Percentiles rank a stretch among this genome's conserved stretches.
Evolutionary conservation across 2,797 vertebrate genomes (phyloP).

Genomic region (Semaprochilodus insignis): DNA sequence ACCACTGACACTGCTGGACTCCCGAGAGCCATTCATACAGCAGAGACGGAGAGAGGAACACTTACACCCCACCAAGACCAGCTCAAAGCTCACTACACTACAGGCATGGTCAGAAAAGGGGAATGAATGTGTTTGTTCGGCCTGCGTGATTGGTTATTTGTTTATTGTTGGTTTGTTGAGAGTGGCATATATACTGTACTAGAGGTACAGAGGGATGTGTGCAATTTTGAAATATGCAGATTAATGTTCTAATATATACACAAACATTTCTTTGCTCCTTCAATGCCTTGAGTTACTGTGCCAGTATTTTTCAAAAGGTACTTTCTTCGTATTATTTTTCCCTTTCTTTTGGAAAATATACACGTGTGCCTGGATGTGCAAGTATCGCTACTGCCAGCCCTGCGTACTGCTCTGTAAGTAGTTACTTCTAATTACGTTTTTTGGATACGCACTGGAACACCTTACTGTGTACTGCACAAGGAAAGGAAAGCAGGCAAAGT

Average conservation of each 20-base stretch:
- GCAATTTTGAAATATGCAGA: slow-evolving; percentile 71
- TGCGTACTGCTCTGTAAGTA: slow-evolving; percentile 55
- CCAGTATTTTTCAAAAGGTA: slow-evolving; percentile 68
- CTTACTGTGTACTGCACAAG: slow-evolving; percentile 17
- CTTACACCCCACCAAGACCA: slow-evolving; percentile 65
- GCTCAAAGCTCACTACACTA: slow-evolving; percentile 45
- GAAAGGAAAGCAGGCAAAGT: slow-evolving; percentile 1
- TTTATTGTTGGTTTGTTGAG: slow-evolving; percentile 63
- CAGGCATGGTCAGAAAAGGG: slow-evolving; percentile 61
- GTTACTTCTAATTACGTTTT: slow-evolving; percentile 8
- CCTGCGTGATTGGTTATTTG: slow-evolving; percentile 48
- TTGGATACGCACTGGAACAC: slow-evolving; percentile 28
- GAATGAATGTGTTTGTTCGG: slow-evolving; percentile 68
- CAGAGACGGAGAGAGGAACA: slow-evolving; percentile 49
- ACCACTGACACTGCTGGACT: slow-evolving; percentile 64
- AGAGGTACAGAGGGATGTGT: slow-evolving; percentile 69
- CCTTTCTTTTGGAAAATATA: slow-evolving; percentile 49
- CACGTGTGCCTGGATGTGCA: slow-evolving; percentile 50
- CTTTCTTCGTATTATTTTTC: slow-evolving; percentile 61
- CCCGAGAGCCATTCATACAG: slow-evolving; percentile 72
- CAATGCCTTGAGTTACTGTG: slow-evolving; percentile 71
- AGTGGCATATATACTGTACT: slow-evolving; percentile 61
- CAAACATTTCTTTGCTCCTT: slow-evolving; percentile 65
- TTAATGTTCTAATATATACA: slow-evolving; percentile 63
- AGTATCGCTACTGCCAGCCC: slow-evolving; percentile 65